Conservation (phyloP, 2,888 invertebrate genomes). For the Zygogramma bicolorata region DNA sequence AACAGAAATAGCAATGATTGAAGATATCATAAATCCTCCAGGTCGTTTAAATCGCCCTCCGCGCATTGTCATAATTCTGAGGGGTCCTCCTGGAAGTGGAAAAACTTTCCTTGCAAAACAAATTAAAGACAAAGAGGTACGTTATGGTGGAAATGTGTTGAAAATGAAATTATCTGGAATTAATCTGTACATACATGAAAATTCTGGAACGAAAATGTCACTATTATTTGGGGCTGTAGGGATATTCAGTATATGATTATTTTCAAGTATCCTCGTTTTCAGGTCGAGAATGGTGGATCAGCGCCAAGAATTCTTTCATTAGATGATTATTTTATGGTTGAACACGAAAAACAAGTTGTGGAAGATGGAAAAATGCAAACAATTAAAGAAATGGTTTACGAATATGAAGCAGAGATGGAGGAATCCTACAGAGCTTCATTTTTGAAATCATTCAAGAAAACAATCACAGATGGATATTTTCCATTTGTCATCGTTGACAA, state of each 20-base stretch:
- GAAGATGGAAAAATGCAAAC: conserved; percentile 79
- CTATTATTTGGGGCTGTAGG: too few species aligned
- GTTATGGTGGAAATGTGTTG: neutral
- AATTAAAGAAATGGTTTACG: conserved; percentile 84
- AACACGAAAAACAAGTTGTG: conserved; percentile 80
- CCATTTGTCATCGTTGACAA: conserved; percentile 94
- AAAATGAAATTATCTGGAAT: too few species aligned
- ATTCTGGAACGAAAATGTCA: too few species aligned
- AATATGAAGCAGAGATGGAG: conserved; percentile 89
- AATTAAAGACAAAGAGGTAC: conserved; percentile 83
- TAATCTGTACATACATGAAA: too few species aligned
- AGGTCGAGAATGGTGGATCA: conserved; percentile 85
- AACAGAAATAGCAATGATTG: conserved; percentile 68
- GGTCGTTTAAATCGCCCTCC: conserved; percentile 84
- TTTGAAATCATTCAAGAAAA: conserved; percentile 91
- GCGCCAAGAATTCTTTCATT: conserved; percentile 93
- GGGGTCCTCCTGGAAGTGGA: conserved; percentile 95
- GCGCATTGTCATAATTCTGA: conserved; percentile 86
- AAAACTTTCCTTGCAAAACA: conserved; percentile 92
- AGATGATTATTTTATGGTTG: conserved; percentile 96
- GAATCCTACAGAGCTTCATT: conserved; percentile 84
- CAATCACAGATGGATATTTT: conserved; percentile 90
- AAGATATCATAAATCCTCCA: conserved; percentile 86
- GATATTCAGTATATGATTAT: too few species aligned
- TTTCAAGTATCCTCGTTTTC: conserved; percentile 29